Percentiles rank a stretch among this genome's conserved stretches.
Conservation (phyloP, 2,113 vertebrate species). For the Hiodon tergisus region DNA sequence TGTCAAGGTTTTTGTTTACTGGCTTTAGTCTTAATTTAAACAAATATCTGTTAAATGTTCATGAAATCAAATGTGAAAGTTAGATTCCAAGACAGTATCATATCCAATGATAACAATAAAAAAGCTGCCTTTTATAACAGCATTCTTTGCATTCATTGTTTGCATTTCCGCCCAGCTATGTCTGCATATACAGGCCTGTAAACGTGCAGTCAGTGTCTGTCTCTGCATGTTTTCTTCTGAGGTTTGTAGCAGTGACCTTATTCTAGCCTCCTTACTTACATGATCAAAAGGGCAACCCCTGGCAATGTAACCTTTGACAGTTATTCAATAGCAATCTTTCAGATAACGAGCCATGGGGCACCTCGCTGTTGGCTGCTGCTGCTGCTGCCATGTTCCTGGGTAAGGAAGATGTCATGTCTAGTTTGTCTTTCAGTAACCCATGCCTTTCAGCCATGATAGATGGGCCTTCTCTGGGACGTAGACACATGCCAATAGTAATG, state of each 20-base stretch:
- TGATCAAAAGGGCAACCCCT: constrained; percentile 60
- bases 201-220: constrained; percentile 22
- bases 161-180: neutral
- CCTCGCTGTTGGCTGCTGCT: constrained; percentile 53
- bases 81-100: no score
- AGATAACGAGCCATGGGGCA: constrained; percentile 71
- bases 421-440: constrained; percentile 71
- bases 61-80: no score
- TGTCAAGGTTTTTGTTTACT: no score
- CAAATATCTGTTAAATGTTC: no score
- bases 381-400: constrained; percentile 36
- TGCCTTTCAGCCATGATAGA: constrained; percentile 64
- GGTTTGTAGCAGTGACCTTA: constrained; percentile 45
- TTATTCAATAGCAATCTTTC: constrained; percentile 80
- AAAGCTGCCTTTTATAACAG: no score
- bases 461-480: constrained; percentile 62
- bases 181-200: constrained; percentile 1
- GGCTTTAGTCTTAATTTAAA: no score
- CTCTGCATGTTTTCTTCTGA: constrained; percentile 33
- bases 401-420: constrained; percentile 68
- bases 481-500: constrained; percentile 70
- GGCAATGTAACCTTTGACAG: constrained; percentile 73
- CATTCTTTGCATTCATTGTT: constrained; percentile 8
- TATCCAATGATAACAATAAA: no score
- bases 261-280: constrained; percentile 55